Evolutionary conservation across 2,113 vertebrate species (phyloP).

Genomic region (Fulmarus glacialis): DNA sequence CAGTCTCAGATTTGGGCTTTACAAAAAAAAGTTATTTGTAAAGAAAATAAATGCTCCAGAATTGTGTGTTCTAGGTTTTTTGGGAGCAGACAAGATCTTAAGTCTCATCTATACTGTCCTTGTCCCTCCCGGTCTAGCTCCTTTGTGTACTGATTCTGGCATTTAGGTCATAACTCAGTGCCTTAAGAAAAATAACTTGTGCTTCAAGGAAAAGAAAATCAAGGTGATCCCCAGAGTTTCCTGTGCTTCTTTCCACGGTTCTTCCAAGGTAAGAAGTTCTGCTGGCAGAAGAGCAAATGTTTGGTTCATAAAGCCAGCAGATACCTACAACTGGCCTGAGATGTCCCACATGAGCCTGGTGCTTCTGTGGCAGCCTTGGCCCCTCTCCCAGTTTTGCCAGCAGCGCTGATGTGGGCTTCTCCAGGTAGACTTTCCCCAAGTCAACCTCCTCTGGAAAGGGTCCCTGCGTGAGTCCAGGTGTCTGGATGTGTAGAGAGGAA

Average conservation of each 20-base stretch:
- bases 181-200: neutral
- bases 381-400: neutral
- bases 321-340: neutral
- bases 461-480: neutral
- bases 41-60: neutral
- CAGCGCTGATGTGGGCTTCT: fast-evolving
- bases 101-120: neutral
- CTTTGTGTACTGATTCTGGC: neutral
- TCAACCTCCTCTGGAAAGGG: neutral
- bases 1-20: neutral
- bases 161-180: neutral
- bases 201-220: neutral
- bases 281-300: neutral
- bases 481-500: neutral
- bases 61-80: neutral
- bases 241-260: neutral
- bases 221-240: neutral
- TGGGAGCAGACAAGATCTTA: neutral
- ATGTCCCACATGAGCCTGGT: neutral
- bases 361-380: neutral
- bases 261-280: neutral
- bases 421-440: neutral
- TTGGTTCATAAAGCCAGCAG: neutral
- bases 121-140: neutral
- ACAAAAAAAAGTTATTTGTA: neutral